Evolutionary conservation across 2,888 invertebrate species (phyloP), one percentile per base, ranked within the genome.

Genomic region (Tetranychus truncatus): DNA sequence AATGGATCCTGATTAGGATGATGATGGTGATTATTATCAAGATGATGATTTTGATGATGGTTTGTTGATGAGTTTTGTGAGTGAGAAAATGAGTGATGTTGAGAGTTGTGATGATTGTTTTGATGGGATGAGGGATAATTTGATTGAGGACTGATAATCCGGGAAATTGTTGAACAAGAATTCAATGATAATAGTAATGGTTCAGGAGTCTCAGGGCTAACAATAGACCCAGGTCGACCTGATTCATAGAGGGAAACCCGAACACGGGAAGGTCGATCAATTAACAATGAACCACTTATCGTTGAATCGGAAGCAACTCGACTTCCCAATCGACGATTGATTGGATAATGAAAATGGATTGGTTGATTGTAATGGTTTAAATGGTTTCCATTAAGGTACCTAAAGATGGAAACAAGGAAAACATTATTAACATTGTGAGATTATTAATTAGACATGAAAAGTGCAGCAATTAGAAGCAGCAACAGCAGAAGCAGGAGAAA

Each of bases 181-280:
- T 69, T 34, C 15, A 34, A 24, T 69, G 34, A 11, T 34, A n/a
- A 24, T 20, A 66, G 20, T 66, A 34, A 69, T 6, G 34, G 69
- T 69, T 69, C 69, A n/a, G 69, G 69, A 9, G 69, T 24, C 34
- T 69, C 69, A 11, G 69, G 69, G 11, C 21, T 69, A 20, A 34
- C 34, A 24, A 69, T 34, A 34, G 34, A 69, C 34, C 15, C 69
- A 20, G 69, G 69, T 69, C 34, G 20, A 20, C 34, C 21, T 24
- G 34, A 69, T 24, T 69, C 69, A 20, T 24, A 34, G 8, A 69
- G n/a, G 9, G 69, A 69, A n/a, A 69, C 69, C 21, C 69, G 69
- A 69, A 69, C 20, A 24, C 69, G 69, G 34, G 69, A 24, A 20
- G 69, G 69, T n/a, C 69, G 69, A 24, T 69, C 69, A 34, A 20